Base-by-base conservation (phyloP, 2,888 invertebrate genomes). In the Therioaphis trifolii region DNA sequence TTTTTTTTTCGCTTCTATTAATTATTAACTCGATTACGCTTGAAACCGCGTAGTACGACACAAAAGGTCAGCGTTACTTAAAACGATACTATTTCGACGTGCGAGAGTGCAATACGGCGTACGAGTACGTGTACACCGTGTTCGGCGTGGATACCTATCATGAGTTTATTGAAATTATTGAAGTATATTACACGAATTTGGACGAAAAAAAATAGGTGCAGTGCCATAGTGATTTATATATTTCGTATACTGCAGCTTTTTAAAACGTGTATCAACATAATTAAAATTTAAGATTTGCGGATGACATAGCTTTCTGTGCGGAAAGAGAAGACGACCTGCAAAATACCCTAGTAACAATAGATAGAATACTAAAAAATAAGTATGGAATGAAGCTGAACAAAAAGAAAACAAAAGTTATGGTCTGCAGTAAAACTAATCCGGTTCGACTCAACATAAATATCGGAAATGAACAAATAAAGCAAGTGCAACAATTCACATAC, bases 1-100 rank as follows among this genome's bases (percentile, higher is more conserved):
- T 72, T 72, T 43, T 35, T n/a, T n/a, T n/a, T n/a, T n/a, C n/a
- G 9, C 18, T 49, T n/a, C n/a, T 35, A 52, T 72, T 72, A 55
- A 52, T n/a, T 72, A 55, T n/a, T n/a, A 52, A 52, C 21, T 29
- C n/a, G 18, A n/a, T 63, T 29, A 58, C 11, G 58, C 21, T 58
- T 55, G 2, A 18, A 9, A 55, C 55, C 9, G 1, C 3, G 11
- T 11, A 11, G 21, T 9, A 9, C 21, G 21, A 21, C 21, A 12
- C 3, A 24, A 12, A 24, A 1, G 43, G 11, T 43, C 0, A 11
- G 21, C 11, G 21, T 11, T 58, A 58, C 11, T 43, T 9, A 43
- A 43, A 24, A 58, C 21, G 21, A 11, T 24, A 58, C 21, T 24
- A 12, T 58, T 21, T 58, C 21, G 24, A 12, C 4, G 43, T 11